Conservation (phyloP, 2,888 invertebrate genomes). For the Mongoloraphidia duomilia region DNA sequence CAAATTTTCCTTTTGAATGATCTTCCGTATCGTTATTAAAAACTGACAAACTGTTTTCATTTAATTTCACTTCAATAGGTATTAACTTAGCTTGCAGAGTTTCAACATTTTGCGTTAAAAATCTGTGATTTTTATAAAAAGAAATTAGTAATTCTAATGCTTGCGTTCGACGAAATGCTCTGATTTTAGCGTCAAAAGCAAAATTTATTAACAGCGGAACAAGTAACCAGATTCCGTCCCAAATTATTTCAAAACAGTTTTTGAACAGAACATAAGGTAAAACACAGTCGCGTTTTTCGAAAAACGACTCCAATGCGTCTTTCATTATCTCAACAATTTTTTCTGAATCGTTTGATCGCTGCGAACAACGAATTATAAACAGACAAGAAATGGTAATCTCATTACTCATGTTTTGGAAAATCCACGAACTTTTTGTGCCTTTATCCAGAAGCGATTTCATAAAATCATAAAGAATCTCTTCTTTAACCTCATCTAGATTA, state of each 20-base stretch:
- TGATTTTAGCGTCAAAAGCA: slow-evolving; percentile 41
- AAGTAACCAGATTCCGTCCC: slow-evolving; percentile 48
- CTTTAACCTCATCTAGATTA: slow-evolving; percentile 36
- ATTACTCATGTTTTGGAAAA: slow-evolving; percentile 51
- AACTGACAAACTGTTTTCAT: slow-evolving; percentile 16
- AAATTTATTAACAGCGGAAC: slow-evolving; percentile 41
- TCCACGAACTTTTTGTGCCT: slow-evolving; percentile 44
- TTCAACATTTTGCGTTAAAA: slow-evolving; percentile 28
- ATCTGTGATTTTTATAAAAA: slow-evolving; percentile 46
- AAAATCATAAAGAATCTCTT: slow-evolving; percentile 37
- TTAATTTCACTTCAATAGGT: slow-evolving; percentile 35
- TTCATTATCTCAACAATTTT: slow-evolving; percentile 33
- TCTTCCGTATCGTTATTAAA: slow-evolving; percentile 27
- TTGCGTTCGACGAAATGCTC: slow-evolving; percentile 52
- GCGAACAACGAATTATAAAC: slow-evolving; percentile 47
- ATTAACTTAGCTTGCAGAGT: slow-evolving; percentile 25
- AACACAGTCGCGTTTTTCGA: slow-evolving; percentile 46
- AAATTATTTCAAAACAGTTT: slow-evolving; percentile 45
- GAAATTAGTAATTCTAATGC: slow-evolving; percentile 48
- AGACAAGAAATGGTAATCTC: slow-evolving; percentile 47
- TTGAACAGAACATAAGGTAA: slow-evolving; percentile 52
- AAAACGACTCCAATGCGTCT: slow-evolving; percentile 41
- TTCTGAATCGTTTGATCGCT: slow-evolving; percentile 27
- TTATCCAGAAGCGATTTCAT: slow-evolving; percentile 44
- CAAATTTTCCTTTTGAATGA: slow-evolving; percentile 36